A percentile compares a stretch with the other conserved stretches of the same genome.
Conservation (phyloP, 2,113 vertebrate species). For the Periophthalmus modestus region DNA sequence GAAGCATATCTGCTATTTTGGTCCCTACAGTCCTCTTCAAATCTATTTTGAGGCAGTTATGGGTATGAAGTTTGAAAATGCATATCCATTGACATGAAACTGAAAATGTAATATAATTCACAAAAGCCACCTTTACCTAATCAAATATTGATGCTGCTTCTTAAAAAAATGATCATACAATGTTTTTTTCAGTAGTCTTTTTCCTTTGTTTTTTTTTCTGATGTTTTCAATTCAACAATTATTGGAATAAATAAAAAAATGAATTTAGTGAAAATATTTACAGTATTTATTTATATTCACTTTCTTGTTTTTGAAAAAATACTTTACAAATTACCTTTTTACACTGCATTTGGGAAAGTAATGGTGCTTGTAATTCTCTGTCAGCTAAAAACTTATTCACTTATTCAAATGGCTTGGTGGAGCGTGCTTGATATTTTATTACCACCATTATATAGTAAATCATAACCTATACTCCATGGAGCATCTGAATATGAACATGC, state of each 20-base stretch:
- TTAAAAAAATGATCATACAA: not conserved
- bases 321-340: not conserved
- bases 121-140: not conserved
- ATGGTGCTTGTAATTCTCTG: constrained; percentile 25
- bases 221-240: not conserved
- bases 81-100: too few relatives aligned
- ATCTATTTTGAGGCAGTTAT: too few relatives aligned
- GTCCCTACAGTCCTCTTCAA: not conserved
- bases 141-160: not conserved
- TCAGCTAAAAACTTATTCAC: constrained; percentile 15
- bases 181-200: too few relatives aligned
- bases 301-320: not conserved
- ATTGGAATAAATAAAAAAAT: not conserved
- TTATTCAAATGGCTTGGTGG: constrained; percentile 32
- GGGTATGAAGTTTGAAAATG: too few relatives aligned
- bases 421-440: constrained; percentile 36
- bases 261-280: not conserved
- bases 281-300: not conserved
- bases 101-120: not conserved
- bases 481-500: constrained; percentile 38
- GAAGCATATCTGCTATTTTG: not conserved
- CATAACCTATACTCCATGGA: constrained; percentile 16
- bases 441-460: constrained; percentile 51
- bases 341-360: constrained; percentile 12
- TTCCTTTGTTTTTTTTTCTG: too few relatives aligned